These are phyloP conservation scores for Thamnaconus septentrionalis DNA, from an alignment of 2,113 vertebrate species.

Conservation along the genomic window DNA sequence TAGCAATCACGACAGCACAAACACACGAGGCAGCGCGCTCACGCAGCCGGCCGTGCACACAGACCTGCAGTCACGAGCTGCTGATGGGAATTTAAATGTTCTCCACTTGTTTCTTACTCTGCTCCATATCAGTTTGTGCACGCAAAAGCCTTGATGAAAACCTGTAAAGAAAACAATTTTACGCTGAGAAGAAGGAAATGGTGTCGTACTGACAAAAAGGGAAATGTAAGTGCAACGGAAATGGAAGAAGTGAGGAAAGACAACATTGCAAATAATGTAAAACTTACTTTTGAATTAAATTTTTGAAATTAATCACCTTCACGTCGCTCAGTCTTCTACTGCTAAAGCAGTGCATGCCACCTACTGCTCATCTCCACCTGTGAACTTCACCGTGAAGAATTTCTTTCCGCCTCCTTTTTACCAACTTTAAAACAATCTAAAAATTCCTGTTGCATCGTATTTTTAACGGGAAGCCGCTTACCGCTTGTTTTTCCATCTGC, in stretches of 20 bases:
- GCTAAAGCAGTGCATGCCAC: too few species aligned
- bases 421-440: too few species aligned
- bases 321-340: too few species aligned
- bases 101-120: constrained; percentile 22
- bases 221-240: too few species aligned
- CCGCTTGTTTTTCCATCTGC: background rate
- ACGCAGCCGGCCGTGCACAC: constrained; percentile 13
- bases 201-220: too few species aligned
- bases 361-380: background rate
- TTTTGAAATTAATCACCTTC: too few species aligned
- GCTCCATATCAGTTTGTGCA: background rate
- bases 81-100: constrained; percentile 43
- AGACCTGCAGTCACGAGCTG: constrained; percentile 7
- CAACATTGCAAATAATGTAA: too few species aligned
- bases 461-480: background rate
- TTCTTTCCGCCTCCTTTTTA: constrained; percentile 23
- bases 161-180: too few species aligned
- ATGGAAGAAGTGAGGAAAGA: too few species aligned
- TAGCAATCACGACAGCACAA: constrained; percentile 42
- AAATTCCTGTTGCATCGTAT: constrained; percentile 18
- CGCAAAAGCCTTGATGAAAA: too few species aligned
- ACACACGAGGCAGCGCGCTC: constrained; percentile 16
- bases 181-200: too few species aligned
- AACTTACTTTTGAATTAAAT: too few species aligned
- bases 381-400: background rate